Percentiles rank a stretch among this genome's conserved stretches.
Evolutionary conservation across 2,113 vertebrate genomes (phyloP).

Genomic region (Aptenodytes patagonicus): DNA sequence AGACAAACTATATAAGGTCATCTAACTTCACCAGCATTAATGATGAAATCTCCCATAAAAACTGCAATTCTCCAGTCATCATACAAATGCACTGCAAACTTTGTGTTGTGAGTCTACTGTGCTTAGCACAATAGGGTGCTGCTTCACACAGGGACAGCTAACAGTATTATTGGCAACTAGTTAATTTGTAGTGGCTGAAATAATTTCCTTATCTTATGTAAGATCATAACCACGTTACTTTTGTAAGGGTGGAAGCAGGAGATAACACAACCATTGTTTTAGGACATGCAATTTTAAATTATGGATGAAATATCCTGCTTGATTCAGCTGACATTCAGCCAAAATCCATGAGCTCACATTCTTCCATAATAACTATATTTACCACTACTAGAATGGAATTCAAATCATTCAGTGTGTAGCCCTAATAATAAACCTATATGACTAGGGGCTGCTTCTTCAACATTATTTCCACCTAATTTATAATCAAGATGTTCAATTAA

Average conservation of each 20-base stretch:
- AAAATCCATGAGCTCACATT: slow-evolving; percentile 62
- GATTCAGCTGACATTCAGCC: slow-evolving; percentile 72
- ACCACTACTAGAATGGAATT: slow-evolving; percentile 69
- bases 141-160: background rate
- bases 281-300: slow-evolving; percentile 59
- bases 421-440: slow-evolving; percentile 78
- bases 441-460: slow-evolving; percentile 78
- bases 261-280: slow-evolving; percentile 55
- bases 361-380: slow-evolving; percentile 73
- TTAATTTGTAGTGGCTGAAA: slow-evolving; percentile 7
- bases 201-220: slow-evolving; percentile 42
- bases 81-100: background rate
- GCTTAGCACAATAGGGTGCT: background rate
- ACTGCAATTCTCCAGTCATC: background rate
- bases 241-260: slow-evolving; percentile 20
- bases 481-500: slow-evolving; percentile 85
- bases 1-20: background rate
- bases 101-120: background rate
- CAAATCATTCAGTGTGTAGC: slow-evolving; percentile 67
- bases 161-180: slow-evolving; percentile 34
- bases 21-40: background rate
- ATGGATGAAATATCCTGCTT: slow-evolving; percentile 50
- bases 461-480: slow-evolving; percentile 85
- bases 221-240: slow-evolving; percentile 11
- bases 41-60: background rate